phyloP scores from a whole-genome alignment of 92 coral and sea anemone species.

The Zoanthus solanderi region DNA sequence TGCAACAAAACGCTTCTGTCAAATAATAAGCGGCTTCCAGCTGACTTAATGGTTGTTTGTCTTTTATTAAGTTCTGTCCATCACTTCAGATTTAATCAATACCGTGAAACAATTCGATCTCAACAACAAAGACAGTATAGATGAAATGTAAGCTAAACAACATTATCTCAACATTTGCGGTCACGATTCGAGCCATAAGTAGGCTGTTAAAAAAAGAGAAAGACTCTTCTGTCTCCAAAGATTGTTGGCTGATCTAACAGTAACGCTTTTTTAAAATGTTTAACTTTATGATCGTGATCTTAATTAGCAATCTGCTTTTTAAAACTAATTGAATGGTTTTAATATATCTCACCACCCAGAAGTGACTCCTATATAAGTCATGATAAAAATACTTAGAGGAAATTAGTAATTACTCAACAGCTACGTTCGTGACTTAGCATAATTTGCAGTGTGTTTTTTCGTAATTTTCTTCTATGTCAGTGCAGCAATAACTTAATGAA shows the following conservation, averaged over 20 bases:
- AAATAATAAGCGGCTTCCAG: not conserved
- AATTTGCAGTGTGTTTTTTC: not conserved
- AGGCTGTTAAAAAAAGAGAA: not conserved
- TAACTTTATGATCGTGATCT: not conserved
- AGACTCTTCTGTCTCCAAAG: not conserved
- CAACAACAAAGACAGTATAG: conserved; percentile 2
- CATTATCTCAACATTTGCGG: not conserved
- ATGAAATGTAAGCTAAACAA: not conserved
- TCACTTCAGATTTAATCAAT: conserved; percentile 9
- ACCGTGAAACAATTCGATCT: not conserved
- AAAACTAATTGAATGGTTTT: conserved; percentile 5
- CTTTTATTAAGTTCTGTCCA: conserved; percentile 2
- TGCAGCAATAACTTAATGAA: not conserved
- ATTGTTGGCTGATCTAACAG: not conserved
- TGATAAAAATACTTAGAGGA: not conserved
- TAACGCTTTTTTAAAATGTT: not conserved
- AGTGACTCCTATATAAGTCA: not conserved
- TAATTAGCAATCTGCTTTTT: conserved; percentile 17
- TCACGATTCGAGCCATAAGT: not conserved
- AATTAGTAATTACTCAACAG: not conserved
- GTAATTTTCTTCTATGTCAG: not conserved
- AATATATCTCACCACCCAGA: conserved; percentile 10
- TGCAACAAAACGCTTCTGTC: not conserved
- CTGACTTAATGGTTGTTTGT: conserved; percentile 4
- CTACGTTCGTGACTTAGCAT: not conserved